Conservation (phyloP, 30 jellyfish, hydroid and myxozoan species). For the Aurelia aurita complex sp. Pacific region DNA sequence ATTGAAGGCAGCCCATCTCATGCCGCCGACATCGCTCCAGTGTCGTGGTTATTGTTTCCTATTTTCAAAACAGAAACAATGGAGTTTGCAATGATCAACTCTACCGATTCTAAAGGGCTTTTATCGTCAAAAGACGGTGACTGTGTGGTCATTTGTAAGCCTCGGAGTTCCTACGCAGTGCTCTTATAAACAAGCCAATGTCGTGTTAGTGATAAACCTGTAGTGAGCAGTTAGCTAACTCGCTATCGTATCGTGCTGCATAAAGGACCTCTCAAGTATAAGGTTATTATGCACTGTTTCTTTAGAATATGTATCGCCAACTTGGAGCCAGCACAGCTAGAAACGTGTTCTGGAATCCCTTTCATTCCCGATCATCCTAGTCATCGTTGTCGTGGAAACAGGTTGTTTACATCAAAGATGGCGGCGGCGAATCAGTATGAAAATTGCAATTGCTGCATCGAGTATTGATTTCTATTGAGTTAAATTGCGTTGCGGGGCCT, state of each 20-base stretch:
- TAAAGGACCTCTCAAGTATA: constrained; percentile 43
- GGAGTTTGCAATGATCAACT: constrained; percentile 57
- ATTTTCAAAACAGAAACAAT: constrained; percentile 52
- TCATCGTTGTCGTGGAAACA: constrained; percentile 34
- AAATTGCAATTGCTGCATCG: constrained; percentile 26
- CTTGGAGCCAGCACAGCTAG: constrained; percentile 79
- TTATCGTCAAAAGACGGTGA: constrained; percentile 53
- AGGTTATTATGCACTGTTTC: constrained; percentile 33
- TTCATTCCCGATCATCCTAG: background rate
- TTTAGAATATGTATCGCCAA: constrained; percentile 25
- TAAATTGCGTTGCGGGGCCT: constrained; percentile 21
- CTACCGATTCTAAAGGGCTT: constrained; percentile 67
- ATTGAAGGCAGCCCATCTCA: constrained; percentile 75
- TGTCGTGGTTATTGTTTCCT: constrained; percentile 63
- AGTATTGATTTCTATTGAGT: background rate
- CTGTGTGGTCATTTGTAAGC: constrained; percentile 70
- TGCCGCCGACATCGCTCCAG: constrained; percentile 80
- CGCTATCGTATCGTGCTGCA: constrained; percentile 3
- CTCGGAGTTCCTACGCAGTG: constrained; percentile 56
- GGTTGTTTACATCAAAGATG: constrained; percentile 8
- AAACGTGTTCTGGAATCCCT: constrained; percentile 23
- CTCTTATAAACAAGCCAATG: constrained; percentile 47
- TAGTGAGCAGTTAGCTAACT: constrained; percentile 44
- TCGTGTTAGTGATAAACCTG: constrained; percentile 41
- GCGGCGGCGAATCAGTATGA: background rate